Evolutionary conservation across 64 coral and sea anemone genomes (phyloP), one percentile per base, ranked within the genome.

Genomic region (Astreopora myriophthalma): DNA sequence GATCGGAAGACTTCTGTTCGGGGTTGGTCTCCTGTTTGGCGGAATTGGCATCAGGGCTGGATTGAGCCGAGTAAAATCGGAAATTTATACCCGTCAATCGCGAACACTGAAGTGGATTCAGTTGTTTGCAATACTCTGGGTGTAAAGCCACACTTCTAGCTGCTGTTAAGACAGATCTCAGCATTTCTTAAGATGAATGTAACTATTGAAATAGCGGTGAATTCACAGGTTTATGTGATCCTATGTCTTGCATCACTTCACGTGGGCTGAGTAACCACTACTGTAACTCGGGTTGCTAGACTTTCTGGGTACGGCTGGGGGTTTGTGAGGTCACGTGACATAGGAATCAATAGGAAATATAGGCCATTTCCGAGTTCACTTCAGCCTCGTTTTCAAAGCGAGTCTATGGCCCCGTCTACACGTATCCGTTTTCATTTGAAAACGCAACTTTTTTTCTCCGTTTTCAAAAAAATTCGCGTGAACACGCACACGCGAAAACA

Each of bases 101-200:
- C 1, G 49, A 73, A 38, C 74, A 28, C 31, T 80, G 86, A 37
- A 39, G 24, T 63, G 38, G 30, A 94, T 60, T 80, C 9, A 94
- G 51, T 38, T 31, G 75, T 38, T 28, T 23, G 44, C 32, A 55
- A 33, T 75, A 25, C 48, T 89, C 92, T 44, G 77, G 85, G 25
- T 65, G 51, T 32, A 82, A 72, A 57, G 44, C 75, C 37, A 72
- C 65, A 73, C 25, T 83, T 94, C 26, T 82, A 48, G 57, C 48
- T 24, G 76, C 42, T 38, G 2, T 57, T 71, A 88, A 12, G 19
- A 34, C 46, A 70, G 85, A 89, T 82, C 75, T 86, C 29, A 83
- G 67, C 92, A 94, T 93, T 38, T 12, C 80, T 94, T 60, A 36
- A 8, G 3, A 22, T 4, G 55, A 70, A 82, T 73, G 13, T 35